Evolutionary conservation across 2,888 invertebrate genomes (phyloP).

Genomic region (Oxycera nigricornis): DNA sequence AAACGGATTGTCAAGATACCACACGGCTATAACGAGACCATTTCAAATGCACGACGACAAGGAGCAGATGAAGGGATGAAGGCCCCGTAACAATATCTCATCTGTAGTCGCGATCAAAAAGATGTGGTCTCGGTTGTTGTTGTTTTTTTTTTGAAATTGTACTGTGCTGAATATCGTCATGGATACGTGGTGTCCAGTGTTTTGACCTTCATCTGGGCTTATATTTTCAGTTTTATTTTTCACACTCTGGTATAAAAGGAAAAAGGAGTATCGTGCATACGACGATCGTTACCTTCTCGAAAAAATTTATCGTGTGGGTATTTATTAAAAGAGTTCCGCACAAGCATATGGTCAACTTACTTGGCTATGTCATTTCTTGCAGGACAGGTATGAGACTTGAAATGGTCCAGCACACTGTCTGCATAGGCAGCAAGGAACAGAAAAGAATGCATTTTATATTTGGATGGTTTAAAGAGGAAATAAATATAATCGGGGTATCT

Average conservation of each 20-base stretch:
- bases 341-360: neutral
- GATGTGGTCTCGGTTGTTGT: too few relatives aligned
- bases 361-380: neutral
- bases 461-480: neutral
- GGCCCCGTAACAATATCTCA: neutral
- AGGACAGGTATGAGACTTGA: neutral
- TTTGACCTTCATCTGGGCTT: constrained; percentile 7
- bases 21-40: neutral
- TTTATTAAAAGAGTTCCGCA: constrained; percentile 18
- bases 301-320: constrained; percentile 6
- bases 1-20: constrained; percentile 26
- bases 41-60: neutral
- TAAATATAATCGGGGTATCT: neutral
- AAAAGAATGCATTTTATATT: neutral
- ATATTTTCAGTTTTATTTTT: constrained; percentile 12
- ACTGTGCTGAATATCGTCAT: too few relatives aligned
- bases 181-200: constrained; percentile 3
- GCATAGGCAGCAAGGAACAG: neutral
- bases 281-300: neutral
- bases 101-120: neutral
- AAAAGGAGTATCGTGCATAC: neutral
- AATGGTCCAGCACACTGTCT: neutral
- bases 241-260: neutral
- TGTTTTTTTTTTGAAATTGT: too few relatives aligned
- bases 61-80: neutral